phyloP scores from a whole-genome alignment of 2,113 vertebrate genomes.

The Caretta caretta region DNA sequence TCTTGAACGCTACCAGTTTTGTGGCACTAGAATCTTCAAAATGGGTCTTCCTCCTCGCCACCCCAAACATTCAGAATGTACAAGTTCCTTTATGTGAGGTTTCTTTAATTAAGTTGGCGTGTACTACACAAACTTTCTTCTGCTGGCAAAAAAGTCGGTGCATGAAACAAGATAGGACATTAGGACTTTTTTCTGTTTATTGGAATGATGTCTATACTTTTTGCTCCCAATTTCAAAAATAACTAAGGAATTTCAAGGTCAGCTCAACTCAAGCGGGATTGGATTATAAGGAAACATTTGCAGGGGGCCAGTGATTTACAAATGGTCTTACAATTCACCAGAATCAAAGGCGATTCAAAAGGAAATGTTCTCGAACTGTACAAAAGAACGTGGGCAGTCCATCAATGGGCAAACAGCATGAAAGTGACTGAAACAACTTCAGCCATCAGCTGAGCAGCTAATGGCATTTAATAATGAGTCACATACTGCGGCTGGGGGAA shows the following conservation, averaged over 20 bases:
- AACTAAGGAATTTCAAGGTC: neutral
- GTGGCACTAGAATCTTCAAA: neutral
- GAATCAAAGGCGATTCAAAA: neutral
- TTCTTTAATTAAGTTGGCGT: neutral
- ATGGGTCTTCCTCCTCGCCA: neutral
- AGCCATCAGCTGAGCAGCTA: neutral
- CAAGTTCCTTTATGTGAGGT: neutral
- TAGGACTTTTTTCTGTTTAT: accelerated
- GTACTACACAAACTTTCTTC: neutral
- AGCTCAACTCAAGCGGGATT: neutral
- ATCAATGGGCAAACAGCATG: slow-evolving; percentile 1
- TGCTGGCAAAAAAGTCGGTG: neutral
- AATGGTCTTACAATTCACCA: neutral
- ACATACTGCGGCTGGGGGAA: neutral
- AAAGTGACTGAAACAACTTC: slow-evolving; percentile 1
- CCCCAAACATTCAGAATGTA: neutral
- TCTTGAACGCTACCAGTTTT: neutral
- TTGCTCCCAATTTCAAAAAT: neutral
- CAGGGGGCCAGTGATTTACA: neutral
- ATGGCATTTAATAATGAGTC: neutral
- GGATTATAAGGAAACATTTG: neutral
- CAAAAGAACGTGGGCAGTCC: neutral
- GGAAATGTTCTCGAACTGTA: neutral
- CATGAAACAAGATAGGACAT: neutral
- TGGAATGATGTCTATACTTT: neutral